phyloP scores from a whole-genome alignment of 1,140 invertebrate species.

The Anadara kagoshimensis region DNA sequence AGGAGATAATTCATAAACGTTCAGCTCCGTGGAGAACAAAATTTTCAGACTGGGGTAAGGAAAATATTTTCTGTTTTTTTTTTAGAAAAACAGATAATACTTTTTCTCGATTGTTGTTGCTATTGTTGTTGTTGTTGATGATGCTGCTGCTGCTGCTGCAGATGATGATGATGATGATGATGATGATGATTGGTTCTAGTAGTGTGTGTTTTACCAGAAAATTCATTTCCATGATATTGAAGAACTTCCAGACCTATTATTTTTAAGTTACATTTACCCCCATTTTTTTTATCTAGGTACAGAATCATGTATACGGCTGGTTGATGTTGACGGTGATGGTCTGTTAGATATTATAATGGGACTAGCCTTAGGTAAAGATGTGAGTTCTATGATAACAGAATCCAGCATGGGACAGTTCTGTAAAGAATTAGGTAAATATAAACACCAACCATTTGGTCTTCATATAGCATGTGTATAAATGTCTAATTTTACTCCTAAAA shows the following conservation, averaged over 20 bases:
- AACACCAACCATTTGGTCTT: no score
- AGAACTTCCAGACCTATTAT: background rate
- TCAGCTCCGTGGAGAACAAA: constrained; percentile 50
- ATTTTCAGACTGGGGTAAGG: constrained; percentile 48
- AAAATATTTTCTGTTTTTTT: background rate
- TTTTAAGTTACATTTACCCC: background rate
- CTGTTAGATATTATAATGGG: constrained; percentile 60
- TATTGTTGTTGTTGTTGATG: background rate
- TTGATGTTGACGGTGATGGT: constrained; percentile 68
- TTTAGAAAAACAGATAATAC: background rate
- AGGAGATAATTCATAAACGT: constrained; percentile 21
- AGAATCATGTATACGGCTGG: constrained; percentile 63
- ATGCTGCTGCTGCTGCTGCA: background rate
- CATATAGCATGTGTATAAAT: no score
- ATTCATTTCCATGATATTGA: background rate
- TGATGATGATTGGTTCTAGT: background rate
- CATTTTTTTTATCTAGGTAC: constrained; percentile 41
- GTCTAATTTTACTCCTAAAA: no score
- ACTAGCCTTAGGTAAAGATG: constrained; percentile 51
- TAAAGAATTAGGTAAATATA: constrained; percentile 36
- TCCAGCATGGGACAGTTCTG: constrained; percentile 50
- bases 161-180: background rate
- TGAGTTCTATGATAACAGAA: constrained; percentile 47
- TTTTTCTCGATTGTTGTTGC: background rate
- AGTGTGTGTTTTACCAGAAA: background rate